Evolutionary conservation across 2,888 invertebrate genomes (phyloP).

Genomic region (Xestia sexstrigata): DNA sequence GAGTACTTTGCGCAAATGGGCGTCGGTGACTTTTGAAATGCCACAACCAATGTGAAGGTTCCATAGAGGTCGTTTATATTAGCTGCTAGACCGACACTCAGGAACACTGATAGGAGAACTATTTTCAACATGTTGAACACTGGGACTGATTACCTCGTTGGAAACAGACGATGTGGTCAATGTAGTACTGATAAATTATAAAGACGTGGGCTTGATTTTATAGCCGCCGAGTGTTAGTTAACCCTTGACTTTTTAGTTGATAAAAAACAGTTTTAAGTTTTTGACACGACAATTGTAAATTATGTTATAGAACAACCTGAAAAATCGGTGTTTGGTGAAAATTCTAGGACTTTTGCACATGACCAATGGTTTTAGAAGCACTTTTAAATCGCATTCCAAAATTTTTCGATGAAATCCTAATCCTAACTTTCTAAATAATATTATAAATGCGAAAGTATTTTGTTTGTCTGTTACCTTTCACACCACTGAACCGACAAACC

Average conservation of each 20-base stretch:
- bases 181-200: not conserved
- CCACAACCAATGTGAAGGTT: not conserved
- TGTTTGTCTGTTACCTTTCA: too few species aligned
- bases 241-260: slow-evolving; percentile 12
- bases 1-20: not conserved
- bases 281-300: too few species aligned
- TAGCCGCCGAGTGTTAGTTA: not conserved
- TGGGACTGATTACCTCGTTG: not conserved
- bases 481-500: too few species aligned
- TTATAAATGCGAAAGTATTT: too few species aligned
- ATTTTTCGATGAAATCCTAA: too few species aligned
- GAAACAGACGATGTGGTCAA: not conserved
- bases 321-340: too few species aligned
- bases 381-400: too few species aligned
- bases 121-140: slow-evolving; percentile 22
- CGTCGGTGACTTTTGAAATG: too few species aligned
- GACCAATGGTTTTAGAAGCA: too few species aligned
- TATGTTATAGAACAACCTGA: too few species aligned
- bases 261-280: not conserved
- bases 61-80: slow-evolving; percentile 28
- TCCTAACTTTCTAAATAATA: too few species aligned
- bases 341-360: too few species aligned
- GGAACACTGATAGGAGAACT: slow-evolving; percentile 4
- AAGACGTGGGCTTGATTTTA: not conserved
- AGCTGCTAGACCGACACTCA: not conserved